Base-by-base conservation (phyloP, 2,113 vertebrate species). In the Ivindomyrus marchei region DNA sequence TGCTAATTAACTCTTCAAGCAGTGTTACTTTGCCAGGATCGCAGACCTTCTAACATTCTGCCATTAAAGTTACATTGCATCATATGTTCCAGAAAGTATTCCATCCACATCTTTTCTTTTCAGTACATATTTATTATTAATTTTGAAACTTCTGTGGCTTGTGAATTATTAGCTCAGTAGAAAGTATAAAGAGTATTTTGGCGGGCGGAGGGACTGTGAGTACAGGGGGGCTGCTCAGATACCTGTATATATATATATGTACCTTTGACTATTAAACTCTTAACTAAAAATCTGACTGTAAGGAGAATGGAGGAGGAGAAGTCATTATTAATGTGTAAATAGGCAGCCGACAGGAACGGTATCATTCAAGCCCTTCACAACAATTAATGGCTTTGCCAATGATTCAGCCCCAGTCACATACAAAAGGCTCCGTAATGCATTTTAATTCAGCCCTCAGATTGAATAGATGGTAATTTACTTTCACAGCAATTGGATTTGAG, bases 381-480 rank as follows among this genome's bases (percentile, higher is more conserved):
- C 93, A 90, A 94, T 93, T 92, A 94, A 94, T 93, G 94, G 94
- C 94, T 94, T 93, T 92, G 91, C 89, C 90, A 87, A 90, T 92
- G 74, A 86, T 92, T 91, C 36, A 83, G 47, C 88, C 62, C 46
- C 88, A 87, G 91, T 91, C 90, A 89, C 87, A 92, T 89, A 92
- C 88, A 92, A 91, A 92, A 91, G 92, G 93, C 92, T 92, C 91
- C 80, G 90, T 90, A 92, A 93, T 92, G 92, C 92, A 90, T 91
- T 93, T 93, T 94, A 95, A 95, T 95, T 95, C 94, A 95, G 94
- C 94, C 92, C 92, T 77, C 90, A 92, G 94, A 95, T 95, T 94
- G 92, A 96, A 94, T 95, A 89, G 88, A 92, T 92, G 92, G 92
- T 93, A 91, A 94, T 94, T 94, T 92, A 89, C 92, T 90, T 31